phyloP scores from a whole-genome alignment of 2,888 invertebrate genomes.

The Hemistola chrysoprasaria region DNA sequence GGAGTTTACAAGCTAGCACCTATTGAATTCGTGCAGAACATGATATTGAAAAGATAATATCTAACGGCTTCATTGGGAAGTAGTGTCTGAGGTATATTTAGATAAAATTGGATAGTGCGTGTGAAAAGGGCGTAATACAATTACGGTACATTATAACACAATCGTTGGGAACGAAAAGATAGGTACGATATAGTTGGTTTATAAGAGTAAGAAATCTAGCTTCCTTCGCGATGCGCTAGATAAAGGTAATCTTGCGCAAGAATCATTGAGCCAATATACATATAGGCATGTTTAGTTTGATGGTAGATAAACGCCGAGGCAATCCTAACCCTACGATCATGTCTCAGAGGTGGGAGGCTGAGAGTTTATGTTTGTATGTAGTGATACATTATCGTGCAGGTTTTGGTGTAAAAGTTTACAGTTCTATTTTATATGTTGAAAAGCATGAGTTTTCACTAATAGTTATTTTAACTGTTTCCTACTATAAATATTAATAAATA shows the following conservation, averaged over 20 bases:
- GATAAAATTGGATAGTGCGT: conserved; percentile 28
- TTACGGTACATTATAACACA: conserved; percentile 30
- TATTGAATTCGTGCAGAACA: conserved; percentile 2
- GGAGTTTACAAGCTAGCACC: neutral
- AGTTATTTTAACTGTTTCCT: no score
- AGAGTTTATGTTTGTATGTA: conserved; percentile 5
- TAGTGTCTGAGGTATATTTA: conserved; percentile 13
- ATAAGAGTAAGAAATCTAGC: conserved; percentile 3
- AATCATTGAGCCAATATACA: conserved; percentile 15
- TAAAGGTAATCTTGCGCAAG: conserved; percentile 14
- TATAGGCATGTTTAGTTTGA: conserved; percentile 12
- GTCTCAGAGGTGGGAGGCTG: conserved; percentile 8
- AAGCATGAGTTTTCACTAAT: no score
- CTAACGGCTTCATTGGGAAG: conserved; percentile 28
- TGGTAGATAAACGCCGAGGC: conserved; percentile 13
- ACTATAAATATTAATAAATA: no score
- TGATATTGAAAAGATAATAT: conserved; percentile 23
- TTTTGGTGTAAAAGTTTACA: no score
- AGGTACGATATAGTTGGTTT: neutral
- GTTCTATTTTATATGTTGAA: no score
- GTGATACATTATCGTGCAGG: no score
- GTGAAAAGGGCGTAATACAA: conserved; percentile 34
- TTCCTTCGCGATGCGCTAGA: conserved; percentile 11
- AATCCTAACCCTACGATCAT: conserved; percentile 12
- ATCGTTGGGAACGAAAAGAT: conserved; percentile 31